Evolutionary conservation across 2,113 vertebrate species (phyloP).

Genomic region (Plecturocebus donacophilus): DNA sequence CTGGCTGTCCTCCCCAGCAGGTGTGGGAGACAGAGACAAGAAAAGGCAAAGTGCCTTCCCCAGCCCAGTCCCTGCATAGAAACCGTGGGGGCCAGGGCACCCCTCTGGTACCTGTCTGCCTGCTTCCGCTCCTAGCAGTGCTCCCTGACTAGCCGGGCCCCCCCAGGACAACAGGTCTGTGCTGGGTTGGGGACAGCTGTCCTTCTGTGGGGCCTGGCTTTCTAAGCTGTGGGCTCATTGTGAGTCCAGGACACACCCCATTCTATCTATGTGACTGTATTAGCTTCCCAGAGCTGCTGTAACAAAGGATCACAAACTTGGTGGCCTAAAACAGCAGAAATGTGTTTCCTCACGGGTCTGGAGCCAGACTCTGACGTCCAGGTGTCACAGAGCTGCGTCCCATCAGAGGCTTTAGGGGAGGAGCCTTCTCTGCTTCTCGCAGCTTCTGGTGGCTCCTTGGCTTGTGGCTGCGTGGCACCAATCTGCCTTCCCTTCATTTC

Average conservation of each 20-base stretch:
- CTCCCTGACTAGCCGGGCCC: background rate
- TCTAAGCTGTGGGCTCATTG: no score
- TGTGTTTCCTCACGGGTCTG: rapidly evolving
- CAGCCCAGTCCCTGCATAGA: background rate
- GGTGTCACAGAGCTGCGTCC: rapidly evolving
- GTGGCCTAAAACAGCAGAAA: background rate
- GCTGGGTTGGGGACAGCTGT: background rate
- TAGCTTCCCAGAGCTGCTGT: background rate
- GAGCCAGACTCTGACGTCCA: background rate
- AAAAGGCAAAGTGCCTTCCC: background rate
- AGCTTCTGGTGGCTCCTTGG: background rate
- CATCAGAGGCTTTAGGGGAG: rapidly evolving
- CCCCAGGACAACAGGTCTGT: background rate
- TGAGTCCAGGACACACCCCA: background rate
- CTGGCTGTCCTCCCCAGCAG: background rate
- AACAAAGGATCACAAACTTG: background rate
- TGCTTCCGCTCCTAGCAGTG: rapidly evolving
- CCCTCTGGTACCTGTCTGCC: background rate
- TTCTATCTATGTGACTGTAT: background rate
- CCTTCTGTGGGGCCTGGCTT: background rate
- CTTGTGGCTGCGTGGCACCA: rapidly evolving
- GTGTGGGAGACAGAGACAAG: background rate
- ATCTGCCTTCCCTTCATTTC: background rate
- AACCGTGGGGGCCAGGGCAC: rapidly evolving
- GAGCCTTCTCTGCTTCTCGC: background rate